phyloP scores from a whole-genome alignment of 2,113 vertebrate species.

The Aphyosemion australe region DNA sequence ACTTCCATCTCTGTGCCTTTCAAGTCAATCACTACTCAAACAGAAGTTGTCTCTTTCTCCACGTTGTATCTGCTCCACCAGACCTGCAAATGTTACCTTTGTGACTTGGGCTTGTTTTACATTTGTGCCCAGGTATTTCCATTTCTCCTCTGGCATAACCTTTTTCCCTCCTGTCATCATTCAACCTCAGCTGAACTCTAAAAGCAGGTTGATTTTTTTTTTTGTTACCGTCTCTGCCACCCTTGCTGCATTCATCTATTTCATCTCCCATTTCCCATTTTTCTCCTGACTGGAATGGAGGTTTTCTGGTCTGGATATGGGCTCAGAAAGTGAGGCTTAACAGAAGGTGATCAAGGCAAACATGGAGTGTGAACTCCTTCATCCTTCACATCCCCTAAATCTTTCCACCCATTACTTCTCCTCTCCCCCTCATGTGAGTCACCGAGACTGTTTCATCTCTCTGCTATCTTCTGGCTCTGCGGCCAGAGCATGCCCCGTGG shows the following conservation, averaged over 20 bases:
- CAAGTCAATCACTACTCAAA: constrained; percentile 45
- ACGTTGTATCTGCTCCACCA: constrained; percentile 39
- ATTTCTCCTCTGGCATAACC: constrained; percentile 20
- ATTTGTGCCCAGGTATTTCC: constrained; percentile 23
- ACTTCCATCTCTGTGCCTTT: constrained; percentile 50
- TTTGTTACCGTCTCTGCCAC: constrained; percentile 32
- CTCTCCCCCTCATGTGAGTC: constrained; percentile 23
- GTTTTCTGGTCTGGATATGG: constrained; percentile 84
- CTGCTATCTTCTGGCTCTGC: constrained; percentile 61
- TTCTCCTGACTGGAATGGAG: constrained; percentile 21
- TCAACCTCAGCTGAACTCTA: constrained; percentile 37
- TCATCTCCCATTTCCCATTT: constrained; percentile 34
- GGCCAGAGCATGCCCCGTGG: constrained; percentile 85
- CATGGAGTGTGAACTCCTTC: constrained; percentile 78
- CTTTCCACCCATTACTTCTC: constrained; percentile 11
- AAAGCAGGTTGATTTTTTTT: constrained; percentile 33
- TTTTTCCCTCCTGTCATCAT: constrained; percentile 46
- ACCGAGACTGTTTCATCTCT: constrained; percentile 58
- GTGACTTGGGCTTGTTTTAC: constrained; percentile 30
- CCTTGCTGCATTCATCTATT: constrained; percentile 32
- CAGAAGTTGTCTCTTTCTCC: constrained; percentile 25
- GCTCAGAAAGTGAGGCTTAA: constrained; percentile 84
- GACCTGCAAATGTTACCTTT: constrained; percentile 40
- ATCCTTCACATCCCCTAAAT: constrained; percentile 48
- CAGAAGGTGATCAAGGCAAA: constrained; percentile 89